Base-by-base conservation (phyloP, 2,113 vertebrate genomes). In the Mobula birostris region DNA sequence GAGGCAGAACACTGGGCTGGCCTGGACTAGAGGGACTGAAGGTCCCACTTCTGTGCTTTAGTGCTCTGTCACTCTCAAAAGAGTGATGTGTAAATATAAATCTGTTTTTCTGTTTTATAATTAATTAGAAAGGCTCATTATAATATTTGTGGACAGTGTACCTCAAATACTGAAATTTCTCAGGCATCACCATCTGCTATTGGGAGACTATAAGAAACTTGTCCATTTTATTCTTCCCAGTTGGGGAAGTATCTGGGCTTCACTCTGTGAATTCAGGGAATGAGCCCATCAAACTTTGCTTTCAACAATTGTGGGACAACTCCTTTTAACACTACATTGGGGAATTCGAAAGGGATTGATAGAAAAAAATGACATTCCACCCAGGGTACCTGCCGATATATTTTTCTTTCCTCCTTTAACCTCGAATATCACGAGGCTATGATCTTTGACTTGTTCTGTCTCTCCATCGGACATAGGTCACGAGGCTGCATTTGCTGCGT, bases 401-500 rank as follows among this genome's bases (percentile, higher is more conserved):
- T 48, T 48, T 48, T 48, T 48, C 7, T 3, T 66, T 66, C 14
- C 14, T 2, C 7, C 29, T 48, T 63, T n/a, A 14, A 66, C 4
- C 0, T 15, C 27, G 6, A 0, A 32, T 29, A 7, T 90, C 27
- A 58, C 66, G 85, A 88, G 29, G 15, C n/a, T 29, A 36, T 14
- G 5, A 12, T 15, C 11, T 12, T 32, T 90, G 85, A 68, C n/a
- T 90, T 90, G 12, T 85, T 94, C 27, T 88, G 15, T 94, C 79
- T n/a, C 27, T 94, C 82, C 94, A 95, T 94, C 95, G 5, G 94
- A 94, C 94, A 90, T 95, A 99, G 99, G 99, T 94, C 99, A 99
- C 0, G 99, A 99, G 96, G 98, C 98, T 7, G 98, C 98, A 0
- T 99, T 99, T 94, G 98, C 98, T 40, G 97, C 98, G 1, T 99